Percentiles rank a stretch among this genome's conserved stretches.
Evolutionary conservation across 2,113 vertebrate species (phyloP).

Genomic region (Tonatia bakeri): DNA sequence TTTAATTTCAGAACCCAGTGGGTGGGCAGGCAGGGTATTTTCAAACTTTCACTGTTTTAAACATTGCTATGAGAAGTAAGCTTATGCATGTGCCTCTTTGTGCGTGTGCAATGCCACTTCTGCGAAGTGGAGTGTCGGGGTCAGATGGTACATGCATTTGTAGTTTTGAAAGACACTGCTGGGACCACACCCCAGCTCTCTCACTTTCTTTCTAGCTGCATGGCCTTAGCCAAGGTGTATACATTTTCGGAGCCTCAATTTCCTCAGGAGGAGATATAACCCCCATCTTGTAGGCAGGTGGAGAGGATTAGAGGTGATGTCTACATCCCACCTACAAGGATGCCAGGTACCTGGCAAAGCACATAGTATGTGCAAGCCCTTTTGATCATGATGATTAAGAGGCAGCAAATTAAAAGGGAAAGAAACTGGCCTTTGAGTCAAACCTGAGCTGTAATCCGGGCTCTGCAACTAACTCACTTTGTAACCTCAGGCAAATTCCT

Average conservation of each 20-base stretch:
- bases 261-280: neutral
- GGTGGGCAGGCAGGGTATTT: neutral
- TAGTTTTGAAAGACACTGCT: neutral
- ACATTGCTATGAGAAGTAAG: neutral
- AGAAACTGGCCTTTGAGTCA: slow-evolving; percentile 48
- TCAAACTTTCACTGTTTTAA: neutral
- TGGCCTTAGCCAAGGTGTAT: neutral
- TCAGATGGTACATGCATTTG: neutral
- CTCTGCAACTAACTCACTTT: slow-evolving; percentile 64
- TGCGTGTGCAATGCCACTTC: neutral
- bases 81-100: neutral
- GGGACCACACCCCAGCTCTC: neutral
- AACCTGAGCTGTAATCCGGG: slow-evolving; percentile 52
- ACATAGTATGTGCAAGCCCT: neutral
- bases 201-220: neutral
- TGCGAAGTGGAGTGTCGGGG: neutral
- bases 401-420: slow-evolving; percentile 23
- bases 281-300: neutral
- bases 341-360: neutral
- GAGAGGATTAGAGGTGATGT: neutral
- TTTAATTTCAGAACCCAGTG: neutral
- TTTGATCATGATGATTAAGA: neutral
- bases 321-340: neutral
- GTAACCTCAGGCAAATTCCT: slow-evolving; percentile 62
- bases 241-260: neutral